Conservation (phyloP, 2,113 vertebrate genomes). For the Psettodes erumei region DNA sequence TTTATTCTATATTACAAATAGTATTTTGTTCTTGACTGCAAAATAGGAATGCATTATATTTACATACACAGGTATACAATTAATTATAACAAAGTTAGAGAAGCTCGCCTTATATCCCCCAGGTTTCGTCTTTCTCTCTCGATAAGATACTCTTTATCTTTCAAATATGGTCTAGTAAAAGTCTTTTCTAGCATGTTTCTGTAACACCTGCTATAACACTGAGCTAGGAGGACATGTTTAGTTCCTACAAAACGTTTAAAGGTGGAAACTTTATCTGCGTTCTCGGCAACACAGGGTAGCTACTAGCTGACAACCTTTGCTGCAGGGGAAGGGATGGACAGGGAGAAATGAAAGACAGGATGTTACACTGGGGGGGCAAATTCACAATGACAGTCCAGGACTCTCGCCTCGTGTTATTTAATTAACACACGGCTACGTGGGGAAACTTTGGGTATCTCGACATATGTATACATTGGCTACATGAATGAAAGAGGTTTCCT, state of each 20-base stretch:
- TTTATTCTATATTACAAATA: slow-evolving; percentile 99
- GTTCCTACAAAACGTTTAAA: slow-evolving; percentile 85
- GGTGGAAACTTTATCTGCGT: slow-evolving; percentile 89
- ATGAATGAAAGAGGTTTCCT: slow-evolving; percentile 26
- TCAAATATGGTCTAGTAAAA: slow-evolving; percentile 88
- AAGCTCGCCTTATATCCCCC: slow-evolving; percentile 99
- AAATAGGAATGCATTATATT: slow-evolving; percentile 99
- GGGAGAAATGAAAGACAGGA: slow-evolving; percentile 62
- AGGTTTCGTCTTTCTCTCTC: slow-evolving; percentile 83
- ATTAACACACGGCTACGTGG: slow-evolving; percentile 34
- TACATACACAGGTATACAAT: slow-evolving; percentile 99
- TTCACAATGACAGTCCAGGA: slow-evolving; percentile 63
- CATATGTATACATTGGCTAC: slow-evolving; percentile 36
- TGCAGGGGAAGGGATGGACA: slow-evolving; percentile 39
- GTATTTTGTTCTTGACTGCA: slow-evolving; percentile 99
- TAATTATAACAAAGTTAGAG: slow-evolving; percentile 99
- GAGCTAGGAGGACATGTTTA: slow-evolving; percentile 87
- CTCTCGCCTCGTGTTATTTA: slow-evolving; percentile 27
- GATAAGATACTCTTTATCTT: slow-evolving; percentile 85
- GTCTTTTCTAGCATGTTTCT: slow-evolving; percentile 92
- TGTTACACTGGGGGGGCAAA: slow-evolving; percentile 58
- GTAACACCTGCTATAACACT: slow-evolving; percentile 94
- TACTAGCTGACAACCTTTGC: slow-evolving; percentile 58
- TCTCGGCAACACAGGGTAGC: slow-evolving; percentile 61
- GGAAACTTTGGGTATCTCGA: slow-evolving; percentile 39